Evolutionary conservation across 2,113 vertebrate species (phyloP), one percentile per base, ranked within the genome.

Genomic region (Mobula hypostoma): DNA sequence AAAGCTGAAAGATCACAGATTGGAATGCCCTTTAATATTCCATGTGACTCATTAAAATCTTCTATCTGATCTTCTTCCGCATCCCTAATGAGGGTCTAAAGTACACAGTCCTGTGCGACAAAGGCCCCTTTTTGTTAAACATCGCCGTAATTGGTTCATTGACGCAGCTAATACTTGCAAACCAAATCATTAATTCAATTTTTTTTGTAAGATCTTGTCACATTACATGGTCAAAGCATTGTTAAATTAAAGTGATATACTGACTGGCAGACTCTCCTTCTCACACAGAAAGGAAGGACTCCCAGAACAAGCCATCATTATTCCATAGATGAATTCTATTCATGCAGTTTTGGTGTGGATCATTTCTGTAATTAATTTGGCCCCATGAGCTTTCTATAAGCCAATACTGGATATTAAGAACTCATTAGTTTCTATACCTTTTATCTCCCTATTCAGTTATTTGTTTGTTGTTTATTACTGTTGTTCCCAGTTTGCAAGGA

Each of bases 21-120:
- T 90, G 68, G 68, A 93, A 93, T 74, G 91, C 68, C 66, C 68
- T 93, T 93, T 93, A 93, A 93, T 72, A 93, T 93, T 74, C 91
- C 27, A 8, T 48, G 24, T 56, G 68, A 93, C 72, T 72, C 91
- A 93, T 93, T 93, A 74, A 93, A 72, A 74, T 74, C 70, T 74
- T 48, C 29, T 93, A 27, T 29, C 91, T 74, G 40, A 72, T 32
- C 61, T 66, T 87, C 58, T 72, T 72, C 11, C 24, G 24, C 63
- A 48, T 93, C 36, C 70, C 91, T 93, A 93, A 93, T 93, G 91
- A 93, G 91, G 21, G 70, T 48, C 91, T 66, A 72, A 74, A 74
- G 32, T 56, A 14, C 70, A 72, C 36, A 74, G 68, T 93, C 2
- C 66, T 92, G 66, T 72, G 90, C 5, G 21, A 72, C 36, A 72